A percentile compares a stretch with the other conserved stretches of the same genome.
phyloP scores from a whole-genome alignment of 2,888 invertebrate genomes.

The Prostheceraeus crozeri region DNA sequence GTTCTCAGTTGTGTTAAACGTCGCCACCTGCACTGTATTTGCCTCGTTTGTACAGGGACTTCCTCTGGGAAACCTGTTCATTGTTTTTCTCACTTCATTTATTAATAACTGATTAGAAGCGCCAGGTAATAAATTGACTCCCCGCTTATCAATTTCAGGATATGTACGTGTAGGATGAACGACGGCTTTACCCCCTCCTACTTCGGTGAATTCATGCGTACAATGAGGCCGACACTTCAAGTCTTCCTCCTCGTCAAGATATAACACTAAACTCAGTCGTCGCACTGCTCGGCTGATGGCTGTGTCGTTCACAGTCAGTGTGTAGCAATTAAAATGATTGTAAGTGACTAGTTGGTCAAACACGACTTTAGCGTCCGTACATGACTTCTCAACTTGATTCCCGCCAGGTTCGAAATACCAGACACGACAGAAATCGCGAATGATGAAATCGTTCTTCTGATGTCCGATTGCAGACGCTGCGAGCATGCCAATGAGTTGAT shows the following conservation, averaged over 20 bases:
- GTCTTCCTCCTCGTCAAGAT: slow-evolving; percentile 31
- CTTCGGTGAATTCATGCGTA: slow-evolving; percentile 28
- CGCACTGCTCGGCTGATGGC: neutral
- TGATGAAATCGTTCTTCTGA: slow-evolving; percentile 19
- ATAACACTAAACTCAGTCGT: slow-evolving; percentile 23
- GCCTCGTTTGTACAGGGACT: slow-evolving; percentile 12
- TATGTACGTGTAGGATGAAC: slow-evolving; percentile 12
- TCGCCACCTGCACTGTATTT: neutral
- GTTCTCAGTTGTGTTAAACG: neutral
- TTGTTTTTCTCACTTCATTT: neutral
- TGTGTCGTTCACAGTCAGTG: slow-evolving; percentile 5
- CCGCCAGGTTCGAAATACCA: neutral
- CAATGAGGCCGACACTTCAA: slow-evolving; percentile 22
- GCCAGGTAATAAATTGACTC: slow-evolving; percentile 19
- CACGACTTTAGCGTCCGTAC: slow-evolving; percentile 2
- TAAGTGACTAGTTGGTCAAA: slow-evolving; percentile 15
- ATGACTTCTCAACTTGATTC: neutral
- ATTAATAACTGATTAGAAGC: slow-evolving; percentile 27
- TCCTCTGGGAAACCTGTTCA: neutral
- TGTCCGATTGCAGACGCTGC: slow-evolving; percentile 12
- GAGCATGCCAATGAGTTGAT: slow-evolving; percentile 24
- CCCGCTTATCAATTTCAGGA: slow-evolving; percentile 14
- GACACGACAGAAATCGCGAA: slow-evolving; percentile 23
- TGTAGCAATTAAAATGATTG: slow-evolving; percentile 28
- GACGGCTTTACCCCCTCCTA: slow-evolving; percentile 19